Conservation (phyloP, 2,113 vertebrate genomes). For the Bostrychus sinensis region DNA sequence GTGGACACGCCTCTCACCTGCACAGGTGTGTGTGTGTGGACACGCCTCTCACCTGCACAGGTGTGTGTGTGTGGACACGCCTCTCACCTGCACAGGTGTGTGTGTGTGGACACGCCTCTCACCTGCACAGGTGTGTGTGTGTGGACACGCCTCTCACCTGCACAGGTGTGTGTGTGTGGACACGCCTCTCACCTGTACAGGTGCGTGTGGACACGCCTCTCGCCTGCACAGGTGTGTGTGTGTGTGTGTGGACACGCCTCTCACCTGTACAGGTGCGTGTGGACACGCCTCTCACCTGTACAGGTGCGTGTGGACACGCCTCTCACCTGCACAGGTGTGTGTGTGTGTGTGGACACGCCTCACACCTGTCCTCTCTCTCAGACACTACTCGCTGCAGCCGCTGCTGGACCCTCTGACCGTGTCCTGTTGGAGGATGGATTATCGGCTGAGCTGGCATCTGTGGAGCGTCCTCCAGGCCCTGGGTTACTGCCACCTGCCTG, state of each 20-base stretch:
- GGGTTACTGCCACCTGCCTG: conserved; percentile 86
- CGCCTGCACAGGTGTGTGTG: too few relatives aligned
- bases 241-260: too few relatives aligned
- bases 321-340: not conserved
- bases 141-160: too few relatives aligned
- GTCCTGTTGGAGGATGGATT: conserved; percentile 88
- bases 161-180: too few relatives aligned
- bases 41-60: too few relatives aligned
- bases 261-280: too few relatives aligned
- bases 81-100: not conserved
- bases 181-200: not conserved
- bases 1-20: not conserved
- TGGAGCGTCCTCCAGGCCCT: conserved; percentile 92
- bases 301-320: not conserved
- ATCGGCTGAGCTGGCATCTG: conserved; percentile 94
- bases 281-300: not conserved
- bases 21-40: too few relatives aligned
- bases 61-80: too few relatives aligned
- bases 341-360: too few relatives aligned
- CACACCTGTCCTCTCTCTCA: conserved; percentile 50
- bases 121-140: too few relatives aligned
- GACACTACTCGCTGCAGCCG: conserved; percentile 89
- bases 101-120: not conserved
- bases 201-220: not conserved
- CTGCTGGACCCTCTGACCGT: conserved; percentile 90